A percentile compares a stretch with the other conserved stretches of the same genome.
Evolutionary conservation across 1,140 invertebrate species (phyloP).

Genomic region (Zaprionus davidi): DNA sequence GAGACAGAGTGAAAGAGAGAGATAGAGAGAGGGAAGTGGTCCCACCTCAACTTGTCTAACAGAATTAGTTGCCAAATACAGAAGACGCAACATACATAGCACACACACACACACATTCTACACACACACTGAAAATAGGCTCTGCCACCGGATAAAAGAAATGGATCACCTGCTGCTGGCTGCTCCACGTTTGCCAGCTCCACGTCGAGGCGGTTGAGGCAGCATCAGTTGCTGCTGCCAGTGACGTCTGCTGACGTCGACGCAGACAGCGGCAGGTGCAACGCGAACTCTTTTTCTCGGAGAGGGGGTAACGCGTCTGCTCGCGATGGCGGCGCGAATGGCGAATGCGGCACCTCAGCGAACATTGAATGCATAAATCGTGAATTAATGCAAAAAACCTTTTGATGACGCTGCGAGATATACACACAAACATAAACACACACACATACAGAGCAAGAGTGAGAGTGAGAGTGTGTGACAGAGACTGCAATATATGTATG

Average conservation of each 20-base stretch:
- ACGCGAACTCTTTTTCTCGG: conserved; percentile 42
- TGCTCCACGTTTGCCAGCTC: conserved; percentile 35
- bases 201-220: conserved; percentile 13
- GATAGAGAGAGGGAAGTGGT: conserved; percentile 1
- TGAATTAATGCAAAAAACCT: conserved; percentile 83
- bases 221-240: background rate
- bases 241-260: conserved; percentile 36
- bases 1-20: background rate
- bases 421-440: conserved; percentile 31
- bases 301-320: conserved; percentile 50
- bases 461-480: conserved; percentile 6
- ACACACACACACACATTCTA: conserved; percentile 36
- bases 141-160: conserved; percentile 78
- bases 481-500: conserved; percentile 27
- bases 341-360: conserved; percentile 72
- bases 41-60: conserved; percentile 72
- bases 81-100: conserved; percentile 26
- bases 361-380: conserved; percentile 83
- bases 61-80: conserved; percentile 74
- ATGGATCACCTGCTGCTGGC: conserved; percentile 79
- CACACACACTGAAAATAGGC: conserved; percentile 63
- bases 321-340: conserved; percentile 66
- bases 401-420: conserved; percentile 77
- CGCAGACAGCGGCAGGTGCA: conserved; percentile 70
- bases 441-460: background rate